Evolutionary conservation across 2,113 vertebrate species (phyloP), one percentile per base, ranked within the genome.

Genomic region (Datnioides undecimradiatus): DNA sequence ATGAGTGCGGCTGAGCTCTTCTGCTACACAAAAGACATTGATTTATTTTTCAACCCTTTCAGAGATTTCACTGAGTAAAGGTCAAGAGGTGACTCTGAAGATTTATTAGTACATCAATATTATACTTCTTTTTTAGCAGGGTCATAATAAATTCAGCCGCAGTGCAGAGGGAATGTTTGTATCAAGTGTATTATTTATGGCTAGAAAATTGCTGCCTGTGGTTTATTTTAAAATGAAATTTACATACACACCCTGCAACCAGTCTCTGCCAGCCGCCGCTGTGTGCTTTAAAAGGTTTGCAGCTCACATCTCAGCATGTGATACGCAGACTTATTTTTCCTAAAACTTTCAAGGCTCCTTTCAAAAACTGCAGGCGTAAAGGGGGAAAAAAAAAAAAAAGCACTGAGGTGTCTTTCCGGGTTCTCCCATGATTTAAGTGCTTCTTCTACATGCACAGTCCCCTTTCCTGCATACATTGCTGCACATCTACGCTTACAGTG

Each of bases 131-230:
- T 80, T 86, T 91, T 70, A 80, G 79, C 63, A 21, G 52, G 84
- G 69, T 86, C 86, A 68, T 91, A 86, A 94, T 87, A 85, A 84
- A 94, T 92, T 87, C 88, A 68, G 73, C 83, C 68, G 80, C 90
- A 90, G 86, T 90, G 90, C 88, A 88, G 91, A 40, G 84, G 84
- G 64, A 87, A 84, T 90, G 84, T 92, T 90, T 90, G 80, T 80
- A 82, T 91, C 80, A 84, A 79, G 70, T 91, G 38, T 91, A 83
- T 90, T 92, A 93, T 92, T 92, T 92, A 93, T 89, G 80, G 80
- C 54, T 72, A 74, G 71, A 90, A 90, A 74, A 86, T 88, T 91
- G 89, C 91, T 89, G 90, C 84, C 75, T 85, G 82, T 85, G 90
- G 87, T 90, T 92, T 91, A 79, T 91, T 93, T 88, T 78, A 27